A percentile compares a stretch with the other conserved stretches of the same genome.
Evolutionary conservation across 2,113 vertebrate genomes (phyloP).

Genomic region (Leptobrachium leishanense): DNA sequence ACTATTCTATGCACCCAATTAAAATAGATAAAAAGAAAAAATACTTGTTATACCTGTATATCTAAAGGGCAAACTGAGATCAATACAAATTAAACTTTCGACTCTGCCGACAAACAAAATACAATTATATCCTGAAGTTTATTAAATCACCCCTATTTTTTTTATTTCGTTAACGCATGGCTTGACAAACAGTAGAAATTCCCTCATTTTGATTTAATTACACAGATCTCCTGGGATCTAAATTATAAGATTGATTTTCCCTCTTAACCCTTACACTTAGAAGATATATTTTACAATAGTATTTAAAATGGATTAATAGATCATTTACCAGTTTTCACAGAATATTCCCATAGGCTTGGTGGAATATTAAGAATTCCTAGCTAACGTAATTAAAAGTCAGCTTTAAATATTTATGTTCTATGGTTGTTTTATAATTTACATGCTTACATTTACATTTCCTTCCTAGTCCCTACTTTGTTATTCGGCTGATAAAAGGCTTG

Average conservation of each 20-base stretch:
- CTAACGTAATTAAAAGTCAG: not conserved
- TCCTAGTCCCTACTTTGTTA: not conserved
- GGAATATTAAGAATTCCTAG: not conserved
- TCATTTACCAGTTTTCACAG: not conserved
- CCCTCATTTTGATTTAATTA: not conserved
- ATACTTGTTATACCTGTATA: too few relatives aligned
- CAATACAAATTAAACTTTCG: too few relatives aligned
- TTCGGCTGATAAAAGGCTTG: too few relatives aligned
- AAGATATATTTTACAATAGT: not conserved
- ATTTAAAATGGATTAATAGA: not conserved
- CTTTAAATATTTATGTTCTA: not conserved
- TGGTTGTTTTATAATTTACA: not conserved
- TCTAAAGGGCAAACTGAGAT: too few relatives aligned
- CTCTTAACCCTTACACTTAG: not conserved
- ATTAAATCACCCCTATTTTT: too few relatives aligned
- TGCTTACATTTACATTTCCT: not conserved
- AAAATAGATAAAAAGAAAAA: too few relatives aligned
- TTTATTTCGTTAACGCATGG: too few relatives aligned
- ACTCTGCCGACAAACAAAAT: too few relatives aligned
- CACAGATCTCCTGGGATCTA: not conserved
- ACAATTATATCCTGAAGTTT: too few relatives aligned
- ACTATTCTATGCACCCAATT: too few relatives aligned
- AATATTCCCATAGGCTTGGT: not conserved
- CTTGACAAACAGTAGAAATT: not conserved
- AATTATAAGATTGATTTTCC: not conserved